Conservation (phyloP, 1,140 invertebrate genomes). For the Drosophila saltans region DNA sequence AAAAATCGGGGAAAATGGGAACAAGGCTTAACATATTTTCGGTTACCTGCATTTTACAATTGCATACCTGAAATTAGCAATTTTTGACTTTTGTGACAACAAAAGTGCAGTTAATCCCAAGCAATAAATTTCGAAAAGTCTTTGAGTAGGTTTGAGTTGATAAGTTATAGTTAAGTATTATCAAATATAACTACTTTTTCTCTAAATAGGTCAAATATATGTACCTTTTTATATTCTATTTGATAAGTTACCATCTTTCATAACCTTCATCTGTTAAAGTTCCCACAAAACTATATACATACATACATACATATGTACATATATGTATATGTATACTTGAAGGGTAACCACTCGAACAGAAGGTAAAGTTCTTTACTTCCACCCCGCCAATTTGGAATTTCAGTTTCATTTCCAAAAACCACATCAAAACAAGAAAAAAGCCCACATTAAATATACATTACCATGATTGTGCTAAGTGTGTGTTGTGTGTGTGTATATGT, state of each 20-base stretch:
- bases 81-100: not conserved
- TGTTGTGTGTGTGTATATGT: not conserved
- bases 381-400: slow-evolving; percentile 37
- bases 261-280: slow-evolving; percentile 17
- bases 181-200: too few relatives aligned
- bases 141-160: too few relatives aligned
- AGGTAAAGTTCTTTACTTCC: slow-evolving; percentile 15
- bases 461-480: slow-evolving; percentile 10
- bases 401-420: slow-evolving; percentile 31
- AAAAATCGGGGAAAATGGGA: not conserved
- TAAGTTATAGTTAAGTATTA: too few relatives aligned
- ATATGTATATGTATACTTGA: too few relatives aligned
- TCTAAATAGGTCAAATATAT: too few relatives aligned
- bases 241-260: not conserved
- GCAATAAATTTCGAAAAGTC: not conserved
- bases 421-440: slow-evolving; percentile 41
- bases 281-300: slow-evolving; percentile 4
- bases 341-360: slow-evolving; percentile 1
- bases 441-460: slow-evolving; percentile 68
- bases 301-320: not conserved
- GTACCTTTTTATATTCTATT: not conserved
- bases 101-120: not conserved
- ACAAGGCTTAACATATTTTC: not conserved
- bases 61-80: not conserved
- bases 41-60: not conserved